These are phyloP conservation scores for Sialis fuliginosa DNA, from an alignment of 2,888 invertebrate species.

Conservation along the genomic window DNA sequence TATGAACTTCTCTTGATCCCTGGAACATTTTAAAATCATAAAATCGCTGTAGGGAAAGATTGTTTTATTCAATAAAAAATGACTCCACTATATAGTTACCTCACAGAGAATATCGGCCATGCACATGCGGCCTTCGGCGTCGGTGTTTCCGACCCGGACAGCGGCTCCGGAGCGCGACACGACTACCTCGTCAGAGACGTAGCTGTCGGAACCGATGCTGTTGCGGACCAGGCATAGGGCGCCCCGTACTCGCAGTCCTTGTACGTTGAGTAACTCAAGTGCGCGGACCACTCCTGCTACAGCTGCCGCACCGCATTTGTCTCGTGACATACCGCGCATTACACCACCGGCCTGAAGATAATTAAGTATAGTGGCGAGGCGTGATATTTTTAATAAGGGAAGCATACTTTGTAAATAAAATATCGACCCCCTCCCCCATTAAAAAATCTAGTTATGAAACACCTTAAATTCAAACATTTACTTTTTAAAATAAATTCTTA, in stretches of 20 bases:
- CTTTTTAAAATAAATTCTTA: too few species aligned
- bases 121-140: constrained; percentile 88
- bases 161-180: constrained; percentile 65
- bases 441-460: too few species aligned
- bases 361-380: too few species aligned
- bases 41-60: too few species aligned
- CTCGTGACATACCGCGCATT: constrained; percentile 81
- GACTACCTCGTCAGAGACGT: constrained; percentile 83
- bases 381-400: too few species aligned
- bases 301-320: constrained; percentile 90
- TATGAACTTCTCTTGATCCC: too few species aligned
- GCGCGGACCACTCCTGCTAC: constrained; percentile 55
- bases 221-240: constrained; percentile 78
- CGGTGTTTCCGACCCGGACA: constrained; percentile 81
- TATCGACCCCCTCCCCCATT: too few species aligned
- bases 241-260: constrained; percentile 56
- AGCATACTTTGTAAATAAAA: too few species aligned
- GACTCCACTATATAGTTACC: too few species aligned
- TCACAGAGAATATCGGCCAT: constrained; percentile 78
- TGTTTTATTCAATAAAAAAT: too few species aligned
- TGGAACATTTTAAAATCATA: too few species aligned
- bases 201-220: constrained; percentile 72
- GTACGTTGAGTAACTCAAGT: constrained; percentile 19
- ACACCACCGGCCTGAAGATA: constrained; percentile 37
- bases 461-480: too few species aligned